A percentile compares a stretch with the other conserved stretches of the same genome.
Evolutionary conservation across 2,797 vertebrate species (phyloP).

Genomic region (Bradypodion ventrale): DNA sequence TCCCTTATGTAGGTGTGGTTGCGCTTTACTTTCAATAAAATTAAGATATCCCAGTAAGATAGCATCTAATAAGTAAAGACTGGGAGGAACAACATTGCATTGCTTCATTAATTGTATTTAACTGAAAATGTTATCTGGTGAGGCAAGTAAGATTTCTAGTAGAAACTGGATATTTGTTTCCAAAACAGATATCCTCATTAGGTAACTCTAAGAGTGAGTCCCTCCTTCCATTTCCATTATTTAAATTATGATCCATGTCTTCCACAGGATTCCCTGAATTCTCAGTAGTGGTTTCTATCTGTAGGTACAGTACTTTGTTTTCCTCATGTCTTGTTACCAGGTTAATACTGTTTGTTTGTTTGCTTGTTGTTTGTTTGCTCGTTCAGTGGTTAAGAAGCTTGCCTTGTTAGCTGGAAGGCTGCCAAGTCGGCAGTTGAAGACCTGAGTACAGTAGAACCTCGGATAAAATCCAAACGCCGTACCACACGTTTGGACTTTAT

Average conservation of each 20-base stretch:
- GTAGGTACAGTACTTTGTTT: neutral
- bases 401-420: too few relatives aligned
- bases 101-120: neutral
- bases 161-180: neutral
- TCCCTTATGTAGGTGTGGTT: too few relatives aligned
- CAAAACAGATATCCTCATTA: neutral
- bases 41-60: neutral
- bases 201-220: neutral
- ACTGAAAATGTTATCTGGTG: too few relatives aligned
- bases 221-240: neutral
- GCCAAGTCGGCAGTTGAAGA: too few relatives aligned
- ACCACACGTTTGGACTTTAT: too few relatives aligned
- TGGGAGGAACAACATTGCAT: neutral
- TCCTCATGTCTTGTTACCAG: neutral
- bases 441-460: too few relatives aligned
- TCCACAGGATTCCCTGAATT: neutral
- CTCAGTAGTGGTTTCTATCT: neutral
- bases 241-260: neutral
- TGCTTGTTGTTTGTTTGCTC: neutral
- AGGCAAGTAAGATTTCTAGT: neutral
- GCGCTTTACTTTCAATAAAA: neutral
- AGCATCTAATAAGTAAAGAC: neutral
- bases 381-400: too few relatives aligned
- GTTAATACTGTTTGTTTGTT: neutral
- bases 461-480: too few relatives aligned